Evolutionary conservation across 2,113 vertebrate genomes (phyloP), one percentile per base, ranked within the genome.

Genomic region (Proteles cristata): DNA sequence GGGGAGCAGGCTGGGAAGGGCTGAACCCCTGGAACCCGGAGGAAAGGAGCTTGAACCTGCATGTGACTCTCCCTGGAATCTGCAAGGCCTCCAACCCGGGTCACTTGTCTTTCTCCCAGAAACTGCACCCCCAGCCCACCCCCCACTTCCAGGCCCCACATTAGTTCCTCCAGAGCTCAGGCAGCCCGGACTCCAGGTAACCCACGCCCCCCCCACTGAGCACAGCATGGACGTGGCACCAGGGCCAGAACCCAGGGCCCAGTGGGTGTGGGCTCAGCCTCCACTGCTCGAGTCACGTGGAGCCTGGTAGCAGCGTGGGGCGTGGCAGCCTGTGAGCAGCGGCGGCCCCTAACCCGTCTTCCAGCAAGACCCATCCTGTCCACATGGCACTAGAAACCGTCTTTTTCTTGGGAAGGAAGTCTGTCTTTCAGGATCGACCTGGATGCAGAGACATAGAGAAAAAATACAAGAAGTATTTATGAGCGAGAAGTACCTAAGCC

Each of bases 141-240:
- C 4, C 3, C 1, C 7, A 26, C 0, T 0, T 4, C 21, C 21
- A 15, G 1, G 1, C 23, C 43, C 33, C 16, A 66, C 11, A 0
- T 17, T 16, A 16, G 2, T 7, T 14, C 39, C 23, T 43, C 26
- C 63, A 12, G 7, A 63, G 7, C 23, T 45, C 17, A 1, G 5
- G 28, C 5, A 14, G 25, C 55, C 31, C 26, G 1, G 1, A 35
- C 1, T 31, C 23, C 25, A 17, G n/a, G 7, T 12, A 12, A 11
- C 28, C 7, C 33, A 1, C 0, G 10, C 0, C 21, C 35, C 21
- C 35, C 28, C 7, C n/a, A 0, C 28, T 0, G 4, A 5, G 0
- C 31, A 26, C 43, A 53, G n/a, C 7, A 14, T 68, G 7, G 35
- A 28, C 0, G 0, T 5, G 17, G 21, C 25, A 2, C 0, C 2